phyloP scores from a whole-genome alignment of 2,113 vertebrate genomes.

The Gadus macrocephalus region DNA sequence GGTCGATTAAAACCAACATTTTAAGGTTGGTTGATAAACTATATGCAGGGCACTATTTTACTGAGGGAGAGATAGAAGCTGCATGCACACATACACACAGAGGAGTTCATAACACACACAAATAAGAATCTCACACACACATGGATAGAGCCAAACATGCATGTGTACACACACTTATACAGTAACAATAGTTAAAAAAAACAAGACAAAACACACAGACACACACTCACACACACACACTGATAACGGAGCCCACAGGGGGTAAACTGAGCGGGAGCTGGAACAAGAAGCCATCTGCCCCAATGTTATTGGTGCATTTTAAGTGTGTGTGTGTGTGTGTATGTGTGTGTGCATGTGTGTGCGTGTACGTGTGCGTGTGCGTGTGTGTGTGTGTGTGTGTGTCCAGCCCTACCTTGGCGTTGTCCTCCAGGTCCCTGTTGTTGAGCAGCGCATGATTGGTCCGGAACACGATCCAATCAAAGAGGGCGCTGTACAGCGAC shows the following conservation, averaged over 20 bases:
- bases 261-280: conserved; percentile 52
- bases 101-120: not conserved
- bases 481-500: conserved; percentile 89
- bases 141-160: conserved; percentile 2
- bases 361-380: not conserved
- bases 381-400: not conserved
- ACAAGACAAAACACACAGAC: conserved; percentile 8
- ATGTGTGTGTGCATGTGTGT: not conserved
- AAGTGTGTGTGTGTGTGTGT: not conserved
- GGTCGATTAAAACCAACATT: no score
- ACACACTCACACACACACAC: conserved; percentile 3
- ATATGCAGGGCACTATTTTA: no score
- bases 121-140: not conserved
- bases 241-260: conserved; percentile 27
- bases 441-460: conserved; percentile 95
- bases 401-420: conserved; percentile 77
- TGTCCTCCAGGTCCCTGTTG: conserved; percentile 89
- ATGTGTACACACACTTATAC: conserved; percentile 3
- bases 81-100: not conserved
- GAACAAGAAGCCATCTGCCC: conserved; percentile 61
- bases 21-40: no score
- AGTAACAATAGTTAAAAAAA: not conserved
- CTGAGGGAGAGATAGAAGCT: no score
- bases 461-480: conserved; percentile 98
- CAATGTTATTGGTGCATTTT: conserved; percentile 36